These are phyloP conservation scores for Spilogale gracilis DNA, from an alignment of 2,113 vertebrate species.

Conservation along the genomic window DNA sequence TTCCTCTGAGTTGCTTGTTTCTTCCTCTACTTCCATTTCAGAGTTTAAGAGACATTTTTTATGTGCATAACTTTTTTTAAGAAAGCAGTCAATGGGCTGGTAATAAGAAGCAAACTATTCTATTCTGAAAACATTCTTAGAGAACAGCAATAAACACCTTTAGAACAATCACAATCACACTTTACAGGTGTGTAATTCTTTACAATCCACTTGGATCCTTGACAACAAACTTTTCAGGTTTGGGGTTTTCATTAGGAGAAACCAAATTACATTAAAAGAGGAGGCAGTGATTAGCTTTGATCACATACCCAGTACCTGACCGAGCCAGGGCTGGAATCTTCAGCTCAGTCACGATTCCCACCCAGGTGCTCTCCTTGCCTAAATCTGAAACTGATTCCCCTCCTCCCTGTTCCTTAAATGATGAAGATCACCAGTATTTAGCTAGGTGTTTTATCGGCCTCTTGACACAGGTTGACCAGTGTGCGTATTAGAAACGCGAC, in stretches of 20 bases:
- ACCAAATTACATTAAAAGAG: neutral
- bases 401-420: neutral
- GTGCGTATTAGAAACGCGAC: neutral
- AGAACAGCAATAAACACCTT: neutral
- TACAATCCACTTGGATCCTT: neutral
- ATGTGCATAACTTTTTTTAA: neutral
- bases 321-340: neutral
- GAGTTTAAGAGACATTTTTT: constrained; percentile 20
- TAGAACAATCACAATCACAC: neutral
- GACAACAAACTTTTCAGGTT: neutral
- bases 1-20: neutral
- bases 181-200: neutral
- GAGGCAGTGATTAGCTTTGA: neutral
- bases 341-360: neutral
- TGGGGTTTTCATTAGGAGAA: neutral
- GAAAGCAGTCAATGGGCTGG: neutral
- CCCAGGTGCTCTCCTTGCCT: neutral
- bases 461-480: neutral
- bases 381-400: neutral
- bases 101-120: neutral
- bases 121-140: constrained; percentile 22
- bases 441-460: neutral
- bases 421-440: neutral
- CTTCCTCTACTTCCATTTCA: neutral
- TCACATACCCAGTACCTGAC: neutral